phyloP scores from a whole-genome alignment of 2,888 invertebrate species.

The Tenthredo amoena region DNA sequence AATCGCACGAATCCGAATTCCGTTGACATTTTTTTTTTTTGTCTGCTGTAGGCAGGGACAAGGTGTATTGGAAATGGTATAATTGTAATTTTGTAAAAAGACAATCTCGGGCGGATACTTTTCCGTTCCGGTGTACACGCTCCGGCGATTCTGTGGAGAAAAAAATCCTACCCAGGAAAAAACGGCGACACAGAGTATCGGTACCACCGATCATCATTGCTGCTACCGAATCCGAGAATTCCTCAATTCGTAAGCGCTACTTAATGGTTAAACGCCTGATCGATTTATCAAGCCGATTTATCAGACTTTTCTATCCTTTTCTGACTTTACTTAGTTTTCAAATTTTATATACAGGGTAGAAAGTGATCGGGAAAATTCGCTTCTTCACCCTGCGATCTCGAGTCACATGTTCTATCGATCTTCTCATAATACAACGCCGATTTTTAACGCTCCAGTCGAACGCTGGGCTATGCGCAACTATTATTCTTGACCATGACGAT shows the following conservation, averaged over 20 bases:
- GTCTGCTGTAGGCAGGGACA: background rate
- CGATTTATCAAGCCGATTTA: conserved; percentile 24
- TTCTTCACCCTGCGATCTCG: background rate
- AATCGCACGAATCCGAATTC: background rate
- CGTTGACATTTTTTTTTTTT: background rate
- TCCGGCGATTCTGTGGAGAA: background rate
- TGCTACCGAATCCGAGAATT: background rate
- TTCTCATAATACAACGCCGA: background rate
- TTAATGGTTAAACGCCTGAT: background rate
- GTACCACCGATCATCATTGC: background rate
- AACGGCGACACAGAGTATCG: background rate
- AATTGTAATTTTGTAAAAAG: conserved; percentile 22
- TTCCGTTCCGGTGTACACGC: conserved; percentile 25
- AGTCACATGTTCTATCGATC: background rate
- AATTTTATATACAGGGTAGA: background rate
- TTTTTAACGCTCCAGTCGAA: background rate
- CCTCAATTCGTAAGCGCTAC: conserved; percentile 1
- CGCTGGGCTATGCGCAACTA: background rate
- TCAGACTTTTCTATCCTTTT: background rate
- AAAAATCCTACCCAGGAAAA: background rate
- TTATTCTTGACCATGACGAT: conserved; percentile 37
- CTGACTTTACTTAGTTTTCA: background rate
- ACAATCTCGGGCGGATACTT: conserved; percentile 29
- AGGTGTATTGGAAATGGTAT: background rate
- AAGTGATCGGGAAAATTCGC: background rate